Evolutionary conservation across 2,113 vertebrate species (phyloP).

Genomic region (Albula glossodonta): DNA sequence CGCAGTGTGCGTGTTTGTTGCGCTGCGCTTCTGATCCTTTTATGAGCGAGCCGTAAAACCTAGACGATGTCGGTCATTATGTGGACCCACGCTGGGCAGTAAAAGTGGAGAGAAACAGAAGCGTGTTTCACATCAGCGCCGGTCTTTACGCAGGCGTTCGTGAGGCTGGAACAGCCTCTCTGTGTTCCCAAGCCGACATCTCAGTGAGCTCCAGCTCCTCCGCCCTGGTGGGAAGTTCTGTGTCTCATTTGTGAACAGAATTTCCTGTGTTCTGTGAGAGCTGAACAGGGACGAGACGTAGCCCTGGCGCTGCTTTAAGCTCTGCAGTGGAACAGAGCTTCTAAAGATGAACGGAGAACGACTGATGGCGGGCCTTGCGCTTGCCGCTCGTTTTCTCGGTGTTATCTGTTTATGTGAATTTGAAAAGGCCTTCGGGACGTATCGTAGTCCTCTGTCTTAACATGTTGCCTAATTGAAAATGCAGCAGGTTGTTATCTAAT

Average conservation of each 20-base stretch:
- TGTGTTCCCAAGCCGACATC: too few species aligned
- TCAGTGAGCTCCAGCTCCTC: background rate
- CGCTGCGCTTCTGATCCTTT: too few species aligned
- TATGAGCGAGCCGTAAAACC: too few species aligned
- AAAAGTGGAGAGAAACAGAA: too few species aligned
- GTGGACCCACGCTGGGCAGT: too few species aligned
- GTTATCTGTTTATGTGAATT: background rate
- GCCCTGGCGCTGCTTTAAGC: background rate
- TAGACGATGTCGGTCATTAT: too few species aligned
- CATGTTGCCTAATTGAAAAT: background rate
- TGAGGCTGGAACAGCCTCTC: too few species aligned
- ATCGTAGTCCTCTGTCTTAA: conserved; percentile 14
- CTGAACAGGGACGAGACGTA: background rate
- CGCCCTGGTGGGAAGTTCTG: background rate
- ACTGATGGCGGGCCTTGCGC: background rate
- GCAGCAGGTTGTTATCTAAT: conserved; percentile 12
- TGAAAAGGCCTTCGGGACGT: background rate
- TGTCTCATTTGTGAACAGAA: background rate
- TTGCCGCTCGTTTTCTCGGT: background rate
- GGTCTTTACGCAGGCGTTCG: too few species aligned
- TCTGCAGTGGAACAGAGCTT: background rate
- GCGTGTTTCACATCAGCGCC: too few species aligned
- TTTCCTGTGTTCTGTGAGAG: background rate
- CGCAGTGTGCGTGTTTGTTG: too few species aligned
- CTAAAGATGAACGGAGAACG: background rate